These are phyloP conservation scores for Diploscapter pachys DNA, from an alignment of 1,140 invertebrate species.

Conservation along the genomic window DNA sequence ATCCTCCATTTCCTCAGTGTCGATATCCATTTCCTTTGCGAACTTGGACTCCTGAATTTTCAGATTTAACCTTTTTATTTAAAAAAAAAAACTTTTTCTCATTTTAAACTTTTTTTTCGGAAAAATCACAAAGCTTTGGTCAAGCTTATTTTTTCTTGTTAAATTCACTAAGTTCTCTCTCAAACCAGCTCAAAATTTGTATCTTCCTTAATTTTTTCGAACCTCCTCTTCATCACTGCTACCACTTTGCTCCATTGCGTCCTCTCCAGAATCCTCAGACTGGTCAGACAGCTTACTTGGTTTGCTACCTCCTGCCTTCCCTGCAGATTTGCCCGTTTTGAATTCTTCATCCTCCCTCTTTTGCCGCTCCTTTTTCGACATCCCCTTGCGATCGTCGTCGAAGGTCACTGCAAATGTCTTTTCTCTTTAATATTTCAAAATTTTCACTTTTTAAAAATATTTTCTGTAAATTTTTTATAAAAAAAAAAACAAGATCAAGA, in stretches of 20 bases:
- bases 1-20: slow-evolving; percentile 24
- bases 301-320: background rate
- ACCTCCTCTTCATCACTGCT: too few species aligned
- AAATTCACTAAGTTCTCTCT: too few species aligned
- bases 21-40: slow-evolving; percentile 37
- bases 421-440: too few species aligned
- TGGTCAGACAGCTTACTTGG: background rate
- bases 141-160: too few species aligned
- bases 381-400: slow-evolving; percentile 24
- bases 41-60: slow-evolving; percentile 3
- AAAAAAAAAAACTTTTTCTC: too few species aligned
- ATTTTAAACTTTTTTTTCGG: too few species aligned
- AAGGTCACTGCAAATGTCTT: slow-evolving; percentile 27
- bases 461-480: background rate
- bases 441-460: too few species aligned
- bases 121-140: too few species aligned
- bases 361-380: slow-evolving; percentile 7
- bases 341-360: slow-evolving; percentile 5
- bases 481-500: background rate
- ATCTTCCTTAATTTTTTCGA: too few species aligned
- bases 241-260: background rate
- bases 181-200: too few species aligned
- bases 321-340: background rate
- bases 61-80: too few species aligned
- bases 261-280: slow-evolving; percentile 17